Evolutionary conservation across 2,797 vertebrate species (phyloP), one percentile per base, ranked within the genome.

Genomic region (Malurus splendens): DNA sequence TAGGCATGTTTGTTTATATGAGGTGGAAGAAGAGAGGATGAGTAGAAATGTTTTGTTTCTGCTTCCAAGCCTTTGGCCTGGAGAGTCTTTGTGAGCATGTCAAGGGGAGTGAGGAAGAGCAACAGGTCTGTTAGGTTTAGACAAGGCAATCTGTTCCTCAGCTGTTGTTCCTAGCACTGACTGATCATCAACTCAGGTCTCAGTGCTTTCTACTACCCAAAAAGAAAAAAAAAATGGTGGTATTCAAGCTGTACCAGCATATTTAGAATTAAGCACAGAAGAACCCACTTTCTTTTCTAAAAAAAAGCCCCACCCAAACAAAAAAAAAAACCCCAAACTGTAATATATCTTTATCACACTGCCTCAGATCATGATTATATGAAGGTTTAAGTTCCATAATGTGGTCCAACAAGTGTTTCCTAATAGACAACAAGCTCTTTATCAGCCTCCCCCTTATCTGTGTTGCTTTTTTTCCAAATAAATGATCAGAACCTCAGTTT

Each of bases 281-380:
- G 17, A 42, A 36, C 8, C 18, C 32, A 36, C 10, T 50, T 71
- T 16, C 2, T 67, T 18, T n/a, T 65, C n/a, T 14, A 2, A 20
- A 45, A 50, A 66, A 18, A 14, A 2, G 6, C 42, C 18, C 28
- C 8, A 16, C 3, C 38, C 3, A 32, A 18, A 41, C 6, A 1
- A 27, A 38, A n/a, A 7, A n/a, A 7, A 7, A 18, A 13, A 2
- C 2, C 0, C 4, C 6, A 0, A 36, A 36, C 36, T 10, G 36
- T 13, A 20, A 1, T 15, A 30, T 18, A 11, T 33, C 12, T 90
- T 65, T 57, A 54, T 13, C 15, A 74, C 28, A n/a, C 6, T 57
- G 36, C 7, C 14, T 87, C 42, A n/a, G 4, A 8, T 44, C 30
- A 65, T 11, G 36, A 15, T 19, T 74, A 18, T 6, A 8, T 41